Base-by-base conservation (phyloP, 2,888 invertebrate species). In the Ferrisia virgata region DNA sequence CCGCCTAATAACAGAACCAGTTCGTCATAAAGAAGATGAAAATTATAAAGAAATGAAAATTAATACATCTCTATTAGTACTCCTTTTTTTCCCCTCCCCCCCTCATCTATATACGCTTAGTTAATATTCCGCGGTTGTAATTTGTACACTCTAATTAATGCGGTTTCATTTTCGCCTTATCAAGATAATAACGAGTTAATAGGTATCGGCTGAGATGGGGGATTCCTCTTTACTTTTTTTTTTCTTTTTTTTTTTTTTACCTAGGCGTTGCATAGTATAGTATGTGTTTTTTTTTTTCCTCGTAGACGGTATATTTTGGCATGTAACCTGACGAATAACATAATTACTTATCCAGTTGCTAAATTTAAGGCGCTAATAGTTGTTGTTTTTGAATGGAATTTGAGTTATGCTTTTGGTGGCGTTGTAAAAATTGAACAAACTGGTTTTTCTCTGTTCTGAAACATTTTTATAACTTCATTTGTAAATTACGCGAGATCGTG, bases 391-490 rank as follows among this genome's bases (percentile, higher is more conserved):
- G 39, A 83, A 83, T 76, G 83, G 83, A 83, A 83, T 83, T 72
- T 72, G 43, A 83, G 47, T 83, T 72, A 83, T 43, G 72, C 69
- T 82, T 83, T 76, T 22, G 58, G 36, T 72, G 69, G 25, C 39
- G 83, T 31, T 40, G 82, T 83, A 76, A 83, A 83, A 83, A 72
- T 76, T 83, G 39, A 76, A 40, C 40, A 76, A 83, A 83, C 83
- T 43, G 72, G 83, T 83, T 83, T 83, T 36, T 64, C 28, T 28
- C 13, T 58, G n/a, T n/a, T n/a, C n/a, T 53, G 18, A 47, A 76
- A 40, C 83, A 72, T 83, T 83, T 83, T 83, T 83, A 83, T 83
- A 83, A 83, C 83, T 83, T 83, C 83, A 83, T 83, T 83, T 83
- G 43, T 72, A 31, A 76, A 83, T 40, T 83, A 72, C 83, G 81